Percentiles rank a stretch among this genome's conserved stretches.
phyloP scores from a whole-genome alignment of 2,797 vertebrate species.

The Okamejei kenojei region DNA sequence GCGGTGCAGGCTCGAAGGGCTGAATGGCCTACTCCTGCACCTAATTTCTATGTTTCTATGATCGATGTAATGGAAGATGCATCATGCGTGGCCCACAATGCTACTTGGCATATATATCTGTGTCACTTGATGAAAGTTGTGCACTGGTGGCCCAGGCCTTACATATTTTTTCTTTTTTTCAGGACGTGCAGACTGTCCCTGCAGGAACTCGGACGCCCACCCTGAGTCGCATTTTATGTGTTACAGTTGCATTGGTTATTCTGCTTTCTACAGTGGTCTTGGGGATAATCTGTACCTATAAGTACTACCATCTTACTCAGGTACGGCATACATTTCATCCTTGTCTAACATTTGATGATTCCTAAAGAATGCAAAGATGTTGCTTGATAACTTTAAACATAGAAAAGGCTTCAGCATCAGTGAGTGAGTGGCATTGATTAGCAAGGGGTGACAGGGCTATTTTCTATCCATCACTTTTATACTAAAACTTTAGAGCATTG shows the following conservation, averaged over 20 bases:
- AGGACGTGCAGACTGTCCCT: slow-evolving; percentile 65
- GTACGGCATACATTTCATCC: slow-evolving; percentile 53
- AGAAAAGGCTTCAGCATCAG: neutral
- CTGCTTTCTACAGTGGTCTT: slow-evolving; percentile 79
- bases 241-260: slow-evolving; percentile 74
- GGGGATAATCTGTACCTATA: slow-evolving; percentile 82
- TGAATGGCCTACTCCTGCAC: too few relatives aligned
- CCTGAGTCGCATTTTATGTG: slow-evolving; percentile 75
- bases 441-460: neutral
- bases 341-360: neutral
- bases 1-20: too few relatives aligned
- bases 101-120: neutral
- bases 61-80: neutral
- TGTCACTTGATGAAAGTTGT: neutral
- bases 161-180: neutral
- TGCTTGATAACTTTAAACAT: neutral
- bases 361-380: neutral
- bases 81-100: neutral
- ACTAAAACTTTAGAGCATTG: neutral
- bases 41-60: too few relatives aligned
- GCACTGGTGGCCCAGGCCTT: too few relatives aligned
- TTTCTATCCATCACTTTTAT: neutral
- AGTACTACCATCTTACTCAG: slow-evolving; percentile 81
- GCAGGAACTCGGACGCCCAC: slow-evolving; percentile 60
- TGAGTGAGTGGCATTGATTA: neutral